Percentiles rank a stretch among this genome's conserved stretches.
phyloP scores from a whole-genome alignment of 2,113 vertebrate species.

The Saccopteryx leptura region DNA sequence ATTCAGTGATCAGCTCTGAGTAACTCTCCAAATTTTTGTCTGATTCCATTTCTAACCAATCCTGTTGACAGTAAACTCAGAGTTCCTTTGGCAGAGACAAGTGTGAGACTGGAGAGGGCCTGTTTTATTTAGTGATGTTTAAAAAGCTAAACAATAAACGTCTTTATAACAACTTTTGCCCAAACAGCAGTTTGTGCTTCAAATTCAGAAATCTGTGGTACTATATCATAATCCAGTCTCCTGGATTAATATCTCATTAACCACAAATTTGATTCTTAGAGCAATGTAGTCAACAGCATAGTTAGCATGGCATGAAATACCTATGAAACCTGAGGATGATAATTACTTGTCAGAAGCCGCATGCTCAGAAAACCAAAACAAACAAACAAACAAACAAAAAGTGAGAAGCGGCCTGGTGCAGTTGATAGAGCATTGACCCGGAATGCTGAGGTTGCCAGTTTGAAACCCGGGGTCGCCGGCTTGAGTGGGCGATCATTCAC shows the following conservation, averaged over 20 bases:
- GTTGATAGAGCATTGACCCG: too few species aligned
- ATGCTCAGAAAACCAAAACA: background rate
- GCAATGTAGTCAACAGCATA: background rate
- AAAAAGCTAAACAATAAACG: constrained; percentile 71
- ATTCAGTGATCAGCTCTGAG: constrained; percentile 85
- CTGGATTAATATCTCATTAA: constrained; percentile 44
- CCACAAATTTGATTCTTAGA: background rate
- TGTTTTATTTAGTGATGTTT: constrained; percentile 80
- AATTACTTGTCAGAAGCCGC: constrained; percentile 5
- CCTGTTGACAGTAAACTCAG: constrained; percentile 82
- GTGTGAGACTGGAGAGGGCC: constrained; percentile 84
- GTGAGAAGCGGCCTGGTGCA: too few species aligned
- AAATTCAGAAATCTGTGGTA: background rate
- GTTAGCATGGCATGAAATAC: background rate
- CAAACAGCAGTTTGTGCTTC: constrained; percentile 8
- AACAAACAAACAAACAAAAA: too few species aligned
- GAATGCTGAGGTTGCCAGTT: too few species aligned
- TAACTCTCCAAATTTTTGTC: constrained; percentile 78
- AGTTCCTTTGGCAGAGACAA: constrained; percentile 87
- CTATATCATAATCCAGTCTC: background rate
- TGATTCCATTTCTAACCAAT: constrained; percentile 84
- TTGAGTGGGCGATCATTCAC: too few species aligned
- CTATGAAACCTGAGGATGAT: background rate
- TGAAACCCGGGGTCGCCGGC: too few species aligned
- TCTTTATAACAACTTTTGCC: constrained; percentile 79